phyloP scores from a whole-genome alignment of 2,113 vertebrate genomes.

The Siniperca chuatsi region DNA sequence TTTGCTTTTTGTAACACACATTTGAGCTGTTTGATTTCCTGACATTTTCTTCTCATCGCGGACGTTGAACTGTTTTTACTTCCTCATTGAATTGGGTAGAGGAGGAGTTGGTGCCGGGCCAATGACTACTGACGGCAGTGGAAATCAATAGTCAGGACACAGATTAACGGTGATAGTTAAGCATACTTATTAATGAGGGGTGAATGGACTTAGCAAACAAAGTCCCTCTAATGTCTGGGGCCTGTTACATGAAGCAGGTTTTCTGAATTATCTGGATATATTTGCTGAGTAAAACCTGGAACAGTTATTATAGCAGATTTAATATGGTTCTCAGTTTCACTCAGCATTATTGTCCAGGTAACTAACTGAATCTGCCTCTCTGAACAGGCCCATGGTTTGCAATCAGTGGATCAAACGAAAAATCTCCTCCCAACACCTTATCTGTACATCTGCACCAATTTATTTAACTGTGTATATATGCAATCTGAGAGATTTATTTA shows the following conservation, averaged over 20 bases:
- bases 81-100: conserved; percentile 44
- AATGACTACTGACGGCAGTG: conserved; percentile 63
- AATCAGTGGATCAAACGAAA: conserved; percentile 32
- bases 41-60: conserved; percentile 37
- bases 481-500: conserved; percentile 74
- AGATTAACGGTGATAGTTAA: conserved; percentile 14
- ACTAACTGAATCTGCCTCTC: conserved; percentile 16
- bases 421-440: conserved; percentile 20
- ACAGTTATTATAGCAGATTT: not conserved
- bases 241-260: conserved; percentile 35
- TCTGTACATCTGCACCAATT: conserved; percentile 66
- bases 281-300: conserved; percentile 20
- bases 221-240: conserved; percentile 13
- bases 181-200: conserved; percentile 25
- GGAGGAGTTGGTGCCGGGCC: conserved; percentile 27
- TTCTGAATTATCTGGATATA: conserved; percentile 16
- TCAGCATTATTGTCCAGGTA: conserved; percentile 3
- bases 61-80: conserved; percentile 40
- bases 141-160: conserved; percentile 47
- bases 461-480: conserved; percentile 54
- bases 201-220: conserved; percentile 17
- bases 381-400: conserved; percentile 31
- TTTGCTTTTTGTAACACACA: conserved; percentile 63
- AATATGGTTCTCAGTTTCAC: conserved; percentile 9
- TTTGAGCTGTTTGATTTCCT: conserved; percentile 34